These are phyloP conservation scores for Periophthalmus modestus DNA, from an alignment of 2,113 vertebrate species.

Conservation along the genomic window DNA sequence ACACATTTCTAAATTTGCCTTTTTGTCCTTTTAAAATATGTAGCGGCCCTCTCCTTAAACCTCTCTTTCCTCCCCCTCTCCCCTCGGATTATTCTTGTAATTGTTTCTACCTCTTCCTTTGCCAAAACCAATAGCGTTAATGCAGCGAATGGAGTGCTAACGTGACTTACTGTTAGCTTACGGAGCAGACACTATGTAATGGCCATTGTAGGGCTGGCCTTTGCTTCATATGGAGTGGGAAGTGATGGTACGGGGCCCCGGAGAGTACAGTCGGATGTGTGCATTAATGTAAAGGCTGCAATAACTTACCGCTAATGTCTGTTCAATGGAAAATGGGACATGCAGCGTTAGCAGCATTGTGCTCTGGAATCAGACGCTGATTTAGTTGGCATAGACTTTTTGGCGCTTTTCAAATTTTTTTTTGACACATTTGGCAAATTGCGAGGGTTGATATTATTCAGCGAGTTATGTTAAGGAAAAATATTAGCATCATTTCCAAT, in stretches of 20 bases:
- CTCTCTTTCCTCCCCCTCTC: not conserved
- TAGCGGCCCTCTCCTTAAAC: not conserved
- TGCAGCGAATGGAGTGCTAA: conserved; percentile 17
- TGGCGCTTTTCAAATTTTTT: not conserved
- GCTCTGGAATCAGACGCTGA: conserved; percentile 42
- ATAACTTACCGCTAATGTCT: conserved; percentile 65
- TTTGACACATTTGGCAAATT: not conserved
- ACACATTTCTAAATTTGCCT: not conserved
- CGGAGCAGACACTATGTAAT: conserved; percentile 47
- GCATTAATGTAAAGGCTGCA: conserved; percentile 55
- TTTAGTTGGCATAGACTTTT: conserved; percentile 18
- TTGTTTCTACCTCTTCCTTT: conserved; percentile 1
- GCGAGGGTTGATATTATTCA: too few species aligned
- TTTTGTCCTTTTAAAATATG: not conserved
- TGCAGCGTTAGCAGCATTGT: conserved; percentile 47
- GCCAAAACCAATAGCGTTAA: conserved; percentile 7
- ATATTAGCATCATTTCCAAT: too few species aligned
- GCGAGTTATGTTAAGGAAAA: too few species aligned
- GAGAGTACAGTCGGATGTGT: conserved; percentile 65
- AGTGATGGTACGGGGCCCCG: conserved; percentile 47
- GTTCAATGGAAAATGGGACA: conserved; percentile 50
- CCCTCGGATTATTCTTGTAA: conserved; percentile 15
- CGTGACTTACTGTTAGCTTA: conserved; percentile 36
- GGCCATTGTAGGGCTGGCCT: conserved; percentile 32
- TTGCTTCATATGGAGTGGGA: conserved; percentile 59